These are phyloP conservation scores for Cephonodes hylas DNA, from an alignment of 2,888 invertebrate genomes.

Conservation along the genomic window DNA sequence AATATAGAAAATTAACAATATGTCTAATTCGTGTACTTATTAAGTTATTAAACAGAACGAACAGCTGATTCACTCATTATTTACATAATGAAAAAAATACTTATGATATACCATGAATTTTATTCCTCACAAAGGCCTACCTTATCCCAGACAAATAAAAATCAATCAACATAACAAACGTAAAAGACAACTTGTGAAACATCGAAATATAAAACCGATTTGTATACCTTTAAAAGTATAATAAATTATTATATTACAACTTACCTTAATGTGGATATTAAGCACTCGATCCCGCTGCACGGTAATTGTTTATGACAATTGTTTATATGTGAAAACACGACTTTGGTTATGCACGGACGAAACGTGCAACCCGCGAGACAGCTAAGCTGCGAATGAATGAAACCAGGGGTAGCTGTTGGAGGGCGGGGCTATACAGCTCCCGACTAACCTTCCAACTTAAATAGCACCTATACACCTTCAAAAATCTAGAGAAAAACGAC, in stretches of 20 bases:
- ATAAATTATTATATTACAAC: background rate
- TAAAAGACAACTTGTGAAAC: background rate
- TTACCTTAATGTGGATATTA: background rate
- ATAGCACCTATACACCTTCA: slow-evolving; percentile 25
- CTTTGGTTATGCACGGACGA: slow-evolving; percentile 35
- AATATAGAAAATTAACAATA: too few relatives aligned
- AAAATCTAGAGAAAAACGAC: slow-evolving; percentile 20
- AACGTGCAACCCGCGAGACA: slow-evolving; percentile 43
- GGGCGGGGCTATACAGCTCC: slow-evolving; percentile 59
- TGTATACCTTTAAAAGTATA: background rate
- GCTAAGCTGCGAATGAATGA: slow-evolving; percentile 66
- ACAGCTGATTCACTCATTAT: background rate
- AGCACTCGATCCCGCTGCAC: background rate
- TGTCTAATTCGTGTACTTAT: too few relatives aligned
- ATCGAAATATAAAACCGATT: background rate
- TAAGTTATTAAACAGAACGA: background rate
- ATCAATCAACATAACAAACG: background rate
- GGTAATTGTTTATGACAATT: slow-evolving; percentile 20
- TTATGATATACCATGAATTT: background rate
- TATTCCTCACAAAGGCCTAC: background rate
- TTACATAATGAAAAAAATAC: background rate
- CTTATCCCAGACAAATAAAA: background rate
- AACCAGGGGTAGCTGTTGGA: slow-evolving; percentile 57
- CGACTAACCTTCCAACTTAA: slow-evolving; percentile 39
- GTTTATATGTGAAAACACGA: slow-evolving; percentile 55